Evolutionary conservation across 2,113 vertebrate species (phyloP), one percentile per base, ranked within the genome.

Genomic region (Hippotragus niger): DNA sequence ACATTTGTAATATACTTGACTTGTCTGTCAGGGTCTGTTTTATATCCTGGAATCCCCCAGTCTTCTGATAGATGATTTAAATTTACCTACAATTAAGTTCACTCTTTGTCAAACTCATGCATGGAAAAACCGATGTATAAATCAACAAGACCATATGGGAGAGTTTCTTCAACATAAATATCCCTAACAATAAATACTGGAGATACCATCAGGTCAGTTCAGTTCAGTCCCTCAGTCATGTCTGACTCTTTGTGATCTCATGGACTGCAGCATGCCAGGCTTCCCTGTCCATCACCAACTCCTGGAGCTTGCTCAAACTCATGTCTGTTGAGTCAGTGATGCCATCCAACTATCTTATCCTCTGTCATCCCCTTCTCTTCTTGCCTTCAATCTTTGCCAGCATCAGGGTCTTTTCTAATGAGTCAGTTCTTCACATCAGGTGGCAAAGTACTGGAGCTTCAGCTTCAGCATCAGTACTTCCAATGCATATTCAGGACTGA

Each of bases 41-140:
- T 52, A 21, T 8, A 1, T n/a, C 7, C 9, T 29, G 40, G 3
- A 15, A 43, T 19, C 1, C 8, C 19, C 43, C 7, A 50, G 4
- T 11, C n/a, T 84, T 83, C 55, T 50, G 60, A 14, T 3, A 33
- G 17, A 33, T 76, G 11, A 47, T 64, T 83, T 21, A 82, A 71
- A 43, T 50, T 58, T n/a, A 53, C 7, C 12, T 52, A 19, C 29
- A 23, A 31, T 80, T 15, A 53, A n/a, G 43, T 83, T 92, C 60
- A 58, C 25, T 43, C 7, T 87, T 40, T 92, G 17, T 40, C 7
- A 53, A 33, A 80, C 29, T 47, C 36, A 2, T 43, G 5, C 29
- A 64, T n/a, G 8, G 4, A 43, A n/a, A 19, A 7, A 33, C 9
- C 0, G 0, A 81, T 29, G 12, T 33, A 58, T 62, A 16, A 1